These are phyloP conservation scores for Hepsetus odoe DNA, from an alignment of 2,113 vertebrate species.

Conservation along the genomic window DNA sequence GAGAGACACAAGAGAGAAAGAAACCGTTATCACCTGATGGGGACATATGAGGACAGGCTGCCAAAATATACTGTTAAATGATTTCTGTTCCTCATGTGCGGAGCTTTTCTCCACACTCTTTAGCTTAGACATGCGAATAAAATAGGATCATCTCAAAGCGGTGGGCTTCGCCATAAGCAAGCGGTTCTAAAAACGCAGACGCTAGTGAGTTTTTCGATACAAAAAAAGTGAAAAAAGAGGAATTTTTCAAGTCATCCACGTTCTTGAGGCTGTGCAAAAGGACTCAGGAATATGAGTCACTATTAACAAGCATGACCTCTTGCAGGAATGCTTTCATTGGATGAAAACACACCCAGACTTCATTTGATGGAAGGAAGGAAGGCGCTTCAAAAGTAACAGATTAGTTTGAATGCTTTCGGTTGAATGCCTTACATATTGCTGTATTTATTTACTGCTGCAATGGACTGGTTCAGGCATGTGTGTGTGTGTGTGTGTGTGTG, in stretches of 20 bases:
- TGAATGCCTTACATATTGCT: background rate
- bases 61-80: no score
- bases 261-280: background rate
- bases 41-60: no score
- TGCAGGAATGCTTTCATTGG: background rate
- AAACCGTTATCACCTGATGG: no score
- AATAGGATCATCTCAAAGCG: no score
- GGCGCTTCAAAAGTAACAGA: constrained; percentile 16
- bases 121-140: no score
- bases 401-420: background rate
- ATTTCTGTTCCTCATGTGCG: no score
- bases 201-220: no score
- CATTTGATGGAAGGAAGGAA: background rate
- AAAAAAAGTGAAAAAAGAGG: no score
- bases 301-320: constrained; percentile 11
- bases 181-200: no score
- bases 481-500: background rate
- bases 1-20: no score
- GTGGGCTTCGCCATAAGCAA: no score
- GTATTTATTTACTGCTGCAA: background rate
- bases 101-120: no score
- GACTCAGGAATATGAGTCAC: background rate
- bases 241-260: background rate
- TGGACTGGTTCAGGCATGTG: background rate
- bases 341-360: background rate